Evolutionary conservation across 92 coral and sea anemone genomes (phyloP).

Genomic region (Blastomussa wellsi): DNA sequence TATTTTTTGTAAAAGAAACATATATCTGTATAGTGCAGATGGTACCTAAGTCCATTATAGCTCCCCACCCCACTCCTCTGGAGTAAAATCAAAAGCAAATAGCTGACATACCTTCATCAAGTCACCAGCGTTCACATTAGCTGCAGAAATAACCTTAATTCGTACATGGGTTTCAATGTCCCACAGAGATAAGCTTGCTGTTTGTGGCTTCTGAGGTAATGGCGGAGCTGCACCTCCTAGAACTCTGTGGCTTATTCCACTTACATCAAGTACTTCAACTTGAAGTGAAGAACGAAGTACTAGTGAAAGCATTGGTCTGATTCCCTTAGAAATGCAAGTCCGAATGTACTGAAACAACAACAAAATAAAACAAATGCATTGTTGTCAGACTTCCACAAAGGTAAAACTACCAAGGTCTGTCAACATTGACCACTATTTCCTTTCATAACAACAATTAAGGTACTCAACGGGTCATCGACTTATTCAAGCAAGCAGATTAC

Average conservation of each 20-base stretch:
- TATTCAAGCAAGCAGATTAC: too few species aligned
- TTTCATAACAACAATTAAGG: too few species aligned
- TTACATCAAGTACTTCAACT: slow-evolving; percentile 75
- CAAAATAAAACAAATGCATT: neutral
- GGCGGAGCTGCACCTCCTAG: slow-evolving; percentile 72
- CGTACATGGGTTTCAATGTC: slow-evolving; percentile 68
- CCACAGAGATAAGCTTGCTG: slow-evolving; percentile 83
- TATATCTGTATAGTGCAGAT: too few species aligned
- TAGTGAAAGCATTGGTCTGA: slow-evolving; percentile 78
- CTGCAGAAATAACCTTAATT: slow-evolving; percentile 83
- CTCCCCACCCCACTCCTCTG: too few species aligned
- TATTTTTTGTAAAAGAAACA: too few species aligned
- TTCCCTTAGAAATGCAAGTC: slow-evolving; percentile 68
- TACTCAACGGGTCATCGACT: too few species aligned
- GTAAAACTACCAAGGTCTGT: too few species aligned
- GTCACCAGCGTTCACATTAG: slow-evolving; percentile 83
- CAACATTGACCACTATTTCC: too few species aligned
- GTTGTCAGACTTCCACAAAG: neutral
- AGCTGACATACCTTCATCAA: slow-evolving; percentile 68
- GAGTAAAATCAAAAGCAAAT: too few species aligned
- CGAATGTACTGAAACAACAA: slow-evolving; percentile 79
- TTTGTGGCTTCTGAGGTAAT: slow-evolving; percentile 70
- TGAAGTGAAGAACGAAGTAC: slow-evolving; percentile 74
- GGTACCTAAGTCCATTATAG: too few species aligned
- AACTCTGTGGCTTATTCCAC: slow-evolving; percentile 43